These are phyloP conservation scores for Zingel zingel DNA, from an alignment of 2,113 vertebrate species.

Conservation along the genomic window DNA sequence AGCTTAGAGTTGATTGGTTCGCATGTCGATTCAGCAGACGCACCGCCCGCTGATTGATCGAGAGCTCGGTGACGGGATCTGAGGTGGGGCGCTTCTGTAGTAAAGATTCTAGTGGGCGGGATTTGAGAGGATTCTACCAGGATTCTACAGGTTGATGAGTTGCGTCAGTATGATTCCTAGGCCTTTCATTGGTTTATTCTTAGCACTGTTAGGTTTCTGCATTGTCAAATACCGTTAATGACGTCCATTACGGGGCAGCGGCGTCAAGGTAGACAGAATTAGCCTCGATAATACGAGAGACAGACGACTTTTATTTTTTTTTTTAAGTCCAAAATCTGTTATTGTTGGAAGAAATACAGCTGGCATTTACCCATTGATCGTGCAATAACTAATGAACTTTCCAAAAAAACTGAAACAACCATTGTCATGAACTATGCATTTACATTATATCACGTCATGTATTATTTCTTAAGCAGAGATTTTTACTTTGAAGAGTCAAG, in stretches of 20 bases:
- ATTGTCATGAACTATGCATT: rapidly evolving
- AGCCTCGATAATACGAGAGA: neutral
- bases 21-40: slow-evolving; percentile 51
- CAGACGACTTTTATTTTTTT: neutral
- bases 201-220: neutral
- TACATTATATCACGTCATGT: rapidly evolving
- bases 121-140: neutral
- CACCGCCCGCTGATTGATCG: slow-evolving; percentile 65
- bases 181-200: slow-evolving; percentile 59
- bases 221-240: slow-evolving; percentile 52
- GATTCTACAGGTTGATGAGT: neutral
- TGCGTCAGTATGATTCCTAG: slow-evolving; percentile 9
- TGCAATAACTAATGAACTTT: neutral
- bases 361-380: neutral
- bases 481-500: slow-evolving; percentile 39
- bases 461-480: neutral
- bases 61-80: neutral
- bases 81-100: slow-evolving; percentile 3
- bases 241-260: slow-evolving; percentile 42
- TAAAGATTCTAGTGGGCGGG: slow-evolving; percentile 50
- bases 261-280: neutral
- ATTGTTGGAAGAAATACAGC: neutral
- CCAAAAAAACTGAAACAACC: neutral
- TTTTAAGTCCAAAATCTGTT: neutral
- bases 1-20: slow-evolving; percentile 45